Conservation (phyloP, 2,113 vertebrate species). For the Pedetes capensis region DNA sequence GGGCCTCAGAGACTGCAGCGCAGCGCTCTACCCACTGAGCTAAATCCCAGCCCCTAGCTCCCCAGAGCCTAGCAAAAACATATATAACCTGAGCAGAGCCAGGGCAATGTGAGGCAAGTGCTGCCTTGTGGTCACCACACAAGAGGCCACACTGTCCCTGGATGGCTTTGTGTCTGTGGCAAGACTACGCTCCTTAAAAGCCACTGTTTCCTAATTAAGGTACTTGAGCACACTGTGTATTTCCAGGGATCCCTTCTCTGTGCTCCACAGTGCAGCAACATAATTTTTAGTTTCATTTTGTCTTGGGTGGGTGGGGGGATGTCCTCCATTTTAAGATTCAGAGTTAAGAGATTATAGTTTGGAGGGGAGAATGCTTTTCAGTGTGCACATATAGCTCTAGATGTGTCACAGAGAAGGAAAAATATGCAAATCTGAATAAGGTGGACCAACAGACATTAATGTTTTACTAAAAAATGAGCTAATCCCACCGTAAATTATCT, state of each 20-base stretch:
- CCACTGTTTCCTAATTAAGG: background rate
- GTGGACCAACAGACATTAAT: background rate
- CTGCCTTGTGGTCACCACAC: background rate
- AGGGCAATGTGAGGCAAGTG: background rate
- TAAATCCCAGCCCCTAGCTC: no score
- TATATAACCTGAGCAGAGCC: background rate
- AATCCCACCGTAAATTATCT: background rate
- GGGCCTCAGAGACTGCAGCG: no score
- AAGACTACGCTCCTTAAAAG: background rate
- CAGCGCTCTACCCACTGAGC: no score
- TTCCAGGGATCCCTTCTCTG: background rate
- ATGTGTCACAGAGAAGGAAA: background rate
- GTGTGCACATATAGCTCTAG: background rate
- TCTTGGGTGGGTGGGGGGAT: no score
- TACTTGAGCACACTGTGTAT: background rate
- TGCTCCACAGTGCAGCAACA: background rate
- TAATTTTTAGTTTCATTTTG: background rate
- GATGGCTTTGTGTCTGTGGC: background rate
- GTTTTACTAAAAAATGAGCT: slow-evolving; percentile 9
- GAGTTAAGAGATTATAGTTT: background rate
- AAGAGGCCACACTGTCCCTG: background rate
- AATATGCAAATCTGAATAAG: background rate
- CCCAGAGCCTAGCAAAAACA: background rate
- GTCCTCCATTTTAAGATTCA: background rate
- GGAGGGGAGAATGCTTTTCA: background rate